Percentiles rank a stretch among this genome's conserved stretches.
These are phyloP conservation scores for Venusia cambrica DNA, from an alignment of 2,888 invertebrate genomes.

Conservation along the genomic window DNA sequence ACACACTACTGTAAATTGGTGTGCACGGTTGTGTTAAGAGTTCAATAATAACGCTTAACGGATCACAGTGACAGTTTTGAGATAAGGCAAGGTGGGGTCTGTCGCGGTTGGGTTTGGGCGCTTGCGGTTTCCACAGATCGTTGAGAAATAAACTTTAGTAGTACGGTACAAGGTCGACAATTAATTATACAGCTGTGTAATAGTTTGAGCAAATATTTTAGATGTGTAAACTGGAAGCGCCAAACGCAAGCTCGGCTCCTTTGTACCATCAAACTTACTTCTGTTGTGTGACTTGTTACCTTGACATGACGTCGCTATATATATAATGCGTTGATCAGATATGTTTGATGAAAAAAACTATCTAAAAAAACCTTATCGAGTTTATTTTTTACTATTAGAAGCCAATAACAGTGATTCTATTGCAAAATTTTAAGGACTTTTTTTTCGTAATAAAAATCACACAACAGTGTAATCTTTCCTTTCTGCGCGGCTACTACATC, in stretches of 20 bases:
- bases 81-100: slow-evolving; percentile 75
- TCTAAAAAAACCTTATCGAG: no score
- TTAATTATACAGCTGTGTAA: neutral
- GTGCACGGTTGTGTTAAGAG: slow-evolving; percentile 32
- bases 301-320: slow-evolving; percentile 21
- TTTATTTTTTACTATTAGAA: no score
- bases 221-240: slow-evolving; percentile 26
- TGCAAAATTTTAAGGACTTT: neutral
- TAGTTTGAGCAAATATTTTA: slow-evolving; percentile 10
- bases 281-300: slow-evolving; percentile 33
- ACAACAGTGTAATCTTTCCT: slow-evolving; percentile 44
- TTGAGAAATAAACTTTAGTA: slow-evolving; percentile 4
- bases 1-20: slow-evolving; percentile 30
- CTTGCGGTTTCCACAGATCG: slow-evolving; percentile 14
- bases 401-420: no score
- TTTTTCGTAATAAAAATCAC: slow-evolving; percentile 15
- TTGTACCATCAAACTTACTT: slow-evolving; percentile 50
- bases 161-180: slow-evolving; percentile 4
- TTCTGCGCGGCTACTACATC: slow-evolving; percentile 52
- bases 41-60: slow-evolving; percentile 65
- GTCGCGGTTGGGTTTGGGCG: slow-evolving; percentile 35
- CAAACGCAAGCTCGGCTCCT: slow-evolving; percentile 41
- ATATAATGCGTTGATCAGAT: no score
- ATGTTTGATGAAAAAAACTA: no score
- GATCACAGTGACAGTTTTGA: slow-evolving; percentile 77